A percentile compares a stretch with the other conserved stretches of the same genome.
These are phyloP conservation scores for Venustoraphidia nigricollis DNA, from an alignment of 2,888 invertebrate genomes.

Conservation along the genomic window DNA sequence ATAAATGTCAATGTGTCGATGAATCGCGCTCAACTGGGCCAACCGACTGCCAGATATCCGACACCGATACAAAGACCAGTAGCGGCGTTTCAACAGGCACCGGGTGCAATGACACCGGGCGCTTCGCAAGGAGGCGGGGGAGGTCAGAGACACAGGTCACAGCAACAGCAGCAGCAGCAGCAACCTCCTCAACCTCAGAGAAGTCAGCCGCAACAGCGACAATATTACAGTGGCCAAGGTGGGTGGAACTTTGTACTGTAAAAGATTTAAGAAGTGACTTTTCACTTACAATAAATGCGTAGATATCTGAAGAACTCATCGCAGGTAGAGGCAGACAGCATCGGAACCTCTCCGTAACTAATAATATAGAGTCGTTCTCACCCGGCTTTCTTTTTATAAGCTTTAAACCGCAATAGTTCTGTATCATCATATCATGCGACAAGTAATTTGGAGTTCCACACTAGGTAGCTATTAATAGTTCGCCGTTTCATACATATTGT, in stretches of 20 bases:
- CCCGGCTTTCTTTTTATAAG: too few relatives aligned
- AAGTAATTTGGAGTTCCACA: too few relatives aligned
- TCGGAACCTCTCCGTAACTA: too few relatives aligned
- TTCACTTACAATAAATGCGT: too few relatives aligned
- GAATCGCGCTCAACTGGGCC: slow-evolving; percentile 18
- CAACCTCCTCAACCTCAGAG: slow-evolving; percentile 7
- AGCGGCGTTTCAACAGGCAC: slow-evolving; percentile 30
- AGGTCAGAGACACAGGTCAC: slow-evolving; percentile 26
- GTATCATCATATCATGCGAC: too few relatives aligned
- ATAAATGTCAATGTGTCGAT: slow-evolving; percentile 2
- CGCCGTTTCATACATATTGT: too few relatives aligned
- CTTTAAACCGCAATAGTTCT: too few relatives aligned
- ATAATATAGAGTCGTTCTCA: too few relatives aligned
- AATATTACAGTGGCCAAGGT: slow-evolving; percentile 36
- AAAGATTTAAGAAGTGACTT: not conserved
- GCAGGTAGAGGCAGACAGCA: too few relatives aligned
- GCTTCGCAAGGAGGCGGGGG: slow-evolving; percentile 17
- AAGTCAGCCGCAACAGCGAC: slow-evolving; percentile 28
- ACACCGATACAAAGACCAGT: slow-evolving; percentile 37
- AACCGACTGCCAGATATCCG: slow-evolving; percentile 27
- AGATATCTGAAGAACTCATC: too few relatives aligned
- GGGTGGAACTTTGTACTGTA: slow-evolving; percentile 14
- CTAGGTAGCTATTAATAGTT: too few relatives aligned
- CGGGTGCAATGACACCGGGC: slow-evolving; percentile 25
- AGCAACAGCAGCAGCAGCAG: slow-evolving; percentile 23